Base-by-base conservation (phyloP, 2,113 vertebrate genomes). In the Amphilophus citrinellus region DNA sequence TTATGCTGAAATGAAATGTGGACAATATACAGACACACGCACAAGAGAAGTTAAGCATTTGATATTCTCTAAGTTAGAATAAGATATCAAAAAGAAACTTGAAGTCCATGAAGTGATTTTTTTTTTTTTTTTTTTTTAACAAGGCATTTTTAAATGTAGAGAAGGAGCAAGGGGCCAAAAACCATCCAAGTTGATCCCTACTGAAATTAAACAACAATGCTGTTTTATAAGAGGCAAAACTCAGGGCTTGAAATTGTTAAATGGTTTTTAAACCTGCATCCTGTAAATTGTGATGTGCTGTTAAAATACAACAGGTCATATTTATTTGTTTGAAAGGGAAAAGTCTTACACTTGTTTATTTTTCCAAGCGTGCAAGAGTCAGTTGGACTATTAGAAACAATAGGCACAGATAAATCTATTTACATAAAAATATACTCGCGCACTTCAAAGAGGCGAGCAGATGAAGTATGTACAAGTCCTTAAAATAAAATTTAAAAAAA, bases 381-480 rank as follows among this genome's bases (percentile, higher is more conserved):
- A 57, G 88, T 79, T 90, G 76, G 80, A 88, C n/a, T 6, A 63
- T 71, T 53, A 50, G 47, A 17, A 50, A 50, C 14, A 85, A 62
- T 15, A 84, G 30, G 87, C 24, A 87, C 22, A 83, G 9, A 65
- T 60, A 78, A 22, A 59, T 50, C 11, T 94, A 92, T 90, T 61
- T 92, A 92, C 91, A 91, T 39, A 83, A 89, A 77, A 87, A 88
- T 9, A 81, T n/a, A 42, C 3, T 56, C 9, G 79, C 76, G 32
- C 2, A 2, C 37, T 63, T 75, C 20, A 56, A 87, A 77, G n/a
- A 56, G 7, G 61, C 0, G 6, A 60, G 42, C 35, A 30, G 58
- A 80, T 79, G 47, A 83, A 87, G 80, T 92, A 94, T 95, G 63
- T 93, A 94, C 95, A 92, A 91, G 90, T 91, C 75, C 87, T 88